Base-by-base conservation (phyloP, 2,888 invertebrate genomes). In the Linnaemya vulpina region DNA sequence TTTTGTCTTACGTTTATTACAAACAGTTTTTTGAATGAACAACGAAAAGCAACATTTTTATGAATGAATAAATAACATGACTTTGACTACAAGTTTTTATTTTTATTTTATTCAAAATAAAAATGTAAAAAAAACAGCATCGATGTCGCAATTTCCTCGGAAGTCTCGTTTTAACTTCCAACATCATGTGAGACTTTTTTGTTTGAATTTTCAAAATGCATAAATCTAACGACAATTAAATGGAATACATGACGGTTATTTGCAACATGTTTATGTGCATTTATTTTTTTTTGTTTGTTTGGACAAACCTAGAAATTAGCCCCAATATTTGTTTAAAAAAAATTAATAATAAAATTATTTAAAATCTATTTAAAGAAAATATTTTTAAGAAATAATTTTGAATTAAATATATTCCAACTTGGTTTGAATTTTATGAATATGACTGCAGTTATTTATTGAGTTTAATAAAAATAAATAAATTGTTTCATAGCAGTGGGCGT, bases 1-100 rank as follows among this genome's bases (percentile, higher is more conserved):
- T 87, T 86, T 86, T 78, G 73, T 88, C 83, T 83, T 84, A 87
- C 89, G 88, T 87, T 87, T 81, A 71, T 70, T 83, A 74, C 84
- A 76, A 75, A 79, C 38, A 71, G 17, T 63, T 65, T 71, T n/a
- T 58, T 77, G 35, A 43, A 65, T 40, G 70, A 53, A 76, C 79
- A 78, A 60, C 74, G 81, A 78, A 81, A 75, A 81, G 58, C 35
- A 51, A 74, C 58, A 68, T 58, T 82, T 81, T 83, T 68, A 83
- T 87, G 85, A 85, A 82, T 82, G 85, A 85, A 82, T 82, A 82
- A 85, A 81, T 78, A 79, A 75, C 70, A 83, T 81, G 85, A 83
- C 85, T 86, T 85, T 75, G 84, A 81, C 75, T 85, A 85, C 85
- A 79, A 79, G 82, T 82, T 85, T 85, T 38, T 60, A 11, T 38